Evolutionary conservation across 2,113 vertebrate species (phyloP).

Genomic region (Gulo gulo): DNA sequence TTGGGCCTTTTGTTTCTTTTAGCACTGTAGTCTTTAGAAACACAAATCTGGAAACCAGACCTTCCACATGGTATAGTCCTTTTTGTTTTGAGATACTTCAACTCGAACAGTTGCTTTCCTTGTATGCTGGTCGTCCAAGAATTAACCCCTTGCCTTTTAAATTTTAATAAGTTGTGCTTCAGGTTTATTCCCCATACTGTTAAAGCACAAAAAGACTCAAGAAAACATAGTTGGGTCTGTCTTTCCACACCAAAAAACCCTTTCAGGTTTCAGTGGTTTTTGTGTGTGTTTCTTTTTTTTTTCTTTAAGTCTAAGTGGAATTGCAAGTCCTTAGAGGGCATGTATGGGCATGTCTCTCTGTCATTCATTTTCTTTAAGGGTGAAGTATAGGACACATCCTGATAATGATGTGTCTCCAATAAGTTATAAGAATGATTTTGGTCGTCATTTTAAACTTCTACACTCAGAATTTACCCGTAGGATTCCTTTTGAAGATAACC

Average conservation of each 20-base stretch:
- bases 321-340: not conserved
- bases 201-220: not conserved
- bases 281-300: not conserved
- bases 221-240: not conserved
- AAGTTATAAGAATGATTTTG: not conserved
- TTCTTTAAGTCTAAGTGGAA: conserved; percentile 17
- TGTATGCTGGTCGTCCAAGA: conserved; percentile 49
- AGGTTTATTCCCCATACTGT: not conserved
- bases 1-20: conserved; percentile 73
- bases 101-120: conserved; percentile 50
- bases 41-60: conserved; percentile 71
- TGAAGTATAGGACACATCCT: conserved; percentile 26
- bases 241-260: conserved; percentile 9
- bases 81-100: conserved; percentile 61
- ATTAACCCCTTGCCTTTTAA: conserved; percentile 66
- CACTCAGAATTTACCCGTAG: not conserved
- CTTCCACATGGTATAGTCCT: conserved; percentile 59
- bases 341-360: conserved; percentile 36
- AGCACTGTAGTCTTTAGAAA: conserved; percentile 52
- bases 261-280: not conserved
- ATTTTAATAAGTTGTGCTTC: conserved; percentile 36
- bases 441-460: not conserved
- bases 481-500: not conserved
- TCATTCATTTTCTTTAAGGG: conserved; percentile 6
- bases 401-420: not conserved